Evolutionary conservation across 2,113 vertebrate genomes (phyloP), one percentile per base, ranked within the genome.

Genomic region (Rhabdornis inornatus): DNA sequence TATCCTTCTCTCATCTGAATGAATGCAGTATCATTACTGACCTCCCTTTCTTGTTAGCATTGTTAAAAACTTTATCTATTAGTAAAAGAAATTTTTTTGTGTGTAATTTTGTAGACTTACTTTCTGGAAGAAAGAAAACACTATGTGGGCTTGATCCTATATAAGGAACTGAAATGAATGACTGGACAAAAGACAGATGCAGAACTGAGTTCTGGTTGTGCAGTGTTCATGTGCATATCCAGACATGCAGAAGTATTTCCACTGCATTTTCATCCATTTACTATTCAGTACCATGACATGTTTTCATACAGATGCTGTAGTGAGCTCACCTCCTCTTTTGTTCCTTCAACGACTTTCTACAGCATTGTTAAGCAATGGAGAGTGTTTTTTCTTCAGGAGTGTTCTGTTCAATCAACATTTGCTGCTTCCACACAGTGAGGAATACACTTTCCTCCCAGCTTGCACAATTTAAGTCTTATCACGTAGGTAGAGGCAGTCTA

Each of bases 401-500:
- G 22, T 10, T 89, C 59, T 70, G 25, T 80, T 95, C 68, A n/a
- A 60, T 59, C 68, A 94, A 33, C 72, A 93, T 64, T 93, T 88
- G 24, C 55, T 88, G 39, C 63, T 95, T 95, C 39, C 27, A 61
- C 40, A 65, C 42, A 75, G 65, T 63, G 24, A 88, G 61, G 82
- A 63, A 91, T 83, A 59, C 53, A 78, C 72, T 93, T 91, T 93
- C 80, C 57, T 95, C 72, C 94, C 93, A 95, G 79, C 71, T 94
- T 95, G 82, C 71, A 92, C 68, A 95, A 61, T 79, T 94, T 91
- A 92, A 95, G 59, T 96, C 83, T 96, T 74, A 90, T 90, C 96
- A 95, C 59, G 74, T 95, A 96, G 92, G 81, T 89, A 94, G 95
- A 97, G 59, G 63, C 93, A 93, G 57, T 83, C 64, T 95, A 89